Percentiles rank a stretch among this genome's conserved stretches.
phyloP scores from a whole-genome alignment of 2,888 invertebrate species.

The Drosophila rubida region DNA sequence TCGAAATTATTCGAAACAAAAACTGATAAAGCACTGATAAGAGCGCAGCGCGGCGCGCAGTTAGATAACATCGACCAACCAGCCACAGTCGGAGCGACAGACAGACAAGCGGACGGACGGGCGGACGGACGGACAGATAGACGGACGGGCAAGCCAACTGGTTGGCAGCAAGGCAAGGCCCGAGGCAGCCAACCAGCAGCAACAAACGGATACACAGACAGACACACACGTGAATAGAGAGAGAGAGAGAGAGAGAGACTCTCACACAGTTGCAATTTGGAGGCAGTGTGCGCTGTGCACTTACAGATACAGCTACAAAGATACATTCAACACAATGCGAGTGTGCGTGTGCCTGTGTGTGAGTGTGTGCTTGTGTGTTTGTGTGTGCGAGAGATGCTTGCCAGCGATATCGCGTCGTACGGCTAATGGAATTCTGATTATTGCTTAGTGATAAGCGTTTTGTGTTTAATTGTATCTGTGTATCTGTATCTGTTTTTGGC shows the following conservation, averaged over 20 bases:
- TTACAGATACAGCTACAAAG: conserved; percentile 63
- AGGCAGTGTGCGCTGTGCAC: conserved; percentile 41
- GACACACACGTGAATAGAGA: conserved; percentile 16
- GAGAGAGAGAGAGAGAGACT: not conserved
- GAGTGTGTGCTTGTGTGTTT: conserved; percentile 43
- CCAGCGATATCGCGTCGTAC: conserved; percentile 78
- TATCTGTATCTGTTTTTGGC: conserved; percentile 76
- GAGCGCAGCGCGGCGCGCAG: conserved; percentile 82
- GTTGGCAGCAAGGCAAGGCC: conserved; percentile 33
- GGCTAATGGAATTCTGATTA: conserved; percentile 84
- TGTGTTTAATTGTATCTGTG: conserved; percentile 84
- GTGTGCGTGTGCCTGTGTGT: conserved; percentile 30
- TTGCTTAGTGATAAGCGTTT: conserved; percentile 83
- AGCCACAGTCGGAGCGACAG: conserved; percentile 19
- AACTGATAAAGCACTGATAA: conserved; percentile 84
- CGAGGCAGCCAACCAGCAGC: conserved; percentile 69
- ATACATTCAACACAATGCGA: conserved; percentile 57
- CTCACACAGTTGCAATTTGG: conserved; percentile 26
- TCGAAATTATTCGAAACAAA: conserved; percentile 81
- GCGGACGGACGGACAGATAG: not conserved
- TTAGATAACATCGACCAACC: conserved; percentile 81
- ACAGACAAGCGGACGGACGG: conserved; percentile 30
- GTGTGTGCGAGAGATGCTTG: conserved; percentile 72
- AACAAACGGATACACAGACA: conserved; percentile 73
- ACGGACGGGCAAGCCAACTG: conserved; percentile 48